Evolutionary conservation across 2,888 invertebrate genomes (phyloP).

Genomic region (Drosophila ochracea): DNA sequence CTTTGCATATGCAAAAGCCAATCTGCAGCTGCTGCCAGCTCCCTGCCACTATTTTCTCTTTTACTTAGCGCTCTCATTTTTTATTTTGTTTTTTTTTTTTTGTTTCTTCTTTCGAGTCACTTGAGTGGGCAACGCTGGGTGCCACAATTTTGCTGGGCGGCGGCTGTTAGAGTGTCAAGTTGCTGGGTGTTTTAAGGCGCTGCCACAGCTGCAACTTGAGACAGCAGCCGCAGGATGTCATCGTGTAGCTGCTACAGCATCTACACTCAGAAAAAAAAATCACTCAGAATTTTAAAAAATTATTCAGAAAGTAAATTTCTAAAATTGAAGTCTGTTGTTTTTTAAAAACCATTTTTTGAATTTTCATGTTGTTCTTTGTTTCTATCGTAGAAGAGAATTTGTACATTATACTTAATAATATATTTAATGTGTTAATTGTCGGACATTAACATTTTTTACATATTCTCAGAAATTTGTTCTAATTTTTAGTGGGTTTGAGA

Average conservation of each 20-base stretch:
- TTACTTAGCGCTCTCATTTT: neutral
- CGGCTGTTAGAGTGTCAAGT: slow-evolving; percentile 64
- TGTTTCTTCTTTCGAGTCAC: neutral
- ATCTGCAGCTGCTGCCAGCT: slow-evolving; percentile 46
- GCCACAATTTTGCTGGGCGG: slow-evolving; percentile 18
- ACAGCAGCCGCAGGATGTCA: slow-evolving; percentile 68
- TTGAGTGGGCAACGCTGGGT: slow-evolving; percentile 7
- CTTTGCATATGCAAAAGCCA: slow-evolving; percentile 61
- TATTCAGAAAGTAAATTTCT: neutral
- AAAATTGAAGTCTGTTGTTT: neutral
- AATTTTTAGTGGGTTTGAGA: too few species aligned
- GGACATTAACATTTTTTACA: too few species aligned
- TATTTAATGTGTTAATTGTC: too few species aligned
- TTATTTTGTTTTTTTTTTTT: neutral
- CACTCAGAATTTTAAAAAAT: neutral
- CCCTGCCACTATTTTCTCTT: slow-evolving; percentile 12
- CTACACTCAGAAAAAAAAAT: neutral
- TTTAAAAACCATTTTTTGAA: neutral
- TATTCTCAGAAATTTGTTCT: too few species aligned
- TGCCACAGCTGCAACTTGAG: slow-evolving; percentile 59
- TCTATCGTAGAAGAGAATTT: too few species aligned
- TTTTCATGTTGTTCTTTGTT: too few species aligned
- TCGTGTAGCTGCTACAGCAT: slow-evolving; percentile 17
- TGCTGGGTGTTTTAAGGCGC: slow-evolving; percentile 52
- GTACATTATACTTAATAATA: too few species aligned